phyloP scores from a whole-genome alignment of 2,888 invertebrate genomes.

The Calameuta filiformis region DNA sequence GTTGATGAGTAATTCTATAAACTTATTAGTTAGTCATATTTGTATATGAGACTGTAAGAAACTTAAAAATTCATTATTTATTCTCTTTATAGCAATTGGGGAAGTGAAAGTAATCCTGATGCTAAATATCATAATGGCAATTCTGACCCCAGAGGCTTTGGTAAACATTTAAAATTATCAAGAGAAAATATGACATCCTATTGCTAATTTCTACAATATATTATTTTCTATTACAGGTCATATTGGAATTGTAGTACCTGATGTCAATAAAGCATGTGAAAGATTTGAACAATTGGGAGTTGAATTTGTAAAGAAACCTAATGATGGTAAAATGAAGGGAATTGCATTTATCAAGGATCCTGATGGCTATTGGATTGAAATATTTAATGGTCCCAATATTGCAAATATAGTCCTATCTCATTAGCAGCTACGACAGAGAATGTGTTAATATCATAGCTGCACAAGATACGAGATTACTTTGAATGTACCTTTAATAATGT shows the following conservation, averaged over 20 bases:
- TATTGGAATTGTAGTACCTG: constrained; percentile 90
- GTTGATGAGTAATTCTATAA: neutral
- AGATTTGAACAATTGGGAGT: constrained; percentile 88
- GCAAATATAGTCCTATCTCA: constrained; percentile 36
- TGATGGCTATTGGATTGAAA: constrained; percentile 97
- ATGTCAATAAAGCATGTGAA: constrained; percentile 89
- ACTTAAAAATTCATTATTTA: no score
- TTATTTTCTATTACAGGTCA: constrained; percentile 72
- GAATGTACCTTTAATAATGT: constrained; percentile 2
- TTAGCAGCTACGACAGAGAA: constrained; percentile 10
- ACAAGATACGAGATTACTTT: neutral
- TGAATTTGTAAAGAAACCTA: constrained; percentile 89
- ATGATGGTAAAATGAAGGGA: constrained; percentile 94
- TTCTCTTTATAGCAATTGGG: constrained; percentile 86
- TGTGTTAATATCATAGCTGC: neutral
- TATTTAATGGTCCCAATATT: constrained; percentile 71
- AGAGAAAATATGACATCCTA: neutral
- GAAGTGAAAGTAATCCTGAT: constrained; percentile 85
- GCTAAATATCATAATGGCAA: constrained; percentile 91
- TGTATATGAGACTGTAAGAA: neutral
- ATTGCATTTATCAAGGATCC: constrained; percentile 96
- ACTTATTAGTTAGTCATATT: constrained; percentile 3
- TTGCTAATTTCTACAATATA: neutral
- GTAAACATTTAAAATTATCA: constrained; percentile 60
- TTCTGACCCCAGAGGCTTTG: constrained; percentile 88